phyloP scores from a whole-genome alignment of 2,888 invertebrate species.

The Macroteleia sp. region DNA sequence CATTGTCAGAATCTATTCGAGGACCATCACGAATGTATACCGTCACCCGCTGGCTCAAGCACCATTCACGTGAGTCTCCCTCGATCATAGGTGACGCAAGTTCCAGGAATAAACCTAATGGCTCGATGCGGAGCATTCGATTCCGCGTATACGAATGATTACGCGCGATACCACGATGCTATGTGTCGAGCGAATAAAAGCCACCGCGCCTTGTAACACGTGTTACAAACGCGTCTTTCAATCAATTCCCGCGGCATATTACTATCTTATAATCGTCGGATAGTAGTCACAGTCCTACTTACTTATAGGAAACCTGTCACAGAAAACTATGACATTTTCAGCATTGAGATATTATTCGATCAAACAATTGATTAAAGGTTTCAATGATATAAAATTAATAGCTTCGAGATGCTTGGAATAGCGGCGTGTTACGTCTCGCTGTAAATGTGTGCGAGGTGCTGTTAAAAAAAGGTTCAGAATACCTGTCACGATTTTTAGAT shows the following conservation, averaged over 20 bases:
- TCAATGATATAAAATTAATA: constrained; percentile 16
- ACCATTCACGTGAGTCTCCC: constrained; percentile 30
- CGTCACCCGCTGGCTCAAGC: constrained; percentile 39
- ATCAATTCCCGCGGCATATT: constrained; percentile 40
- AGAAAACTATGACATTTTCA: constrained; percentile 24
- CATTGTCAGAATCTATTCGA: constrained; percentile 48
- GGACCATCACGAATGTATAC: constrained; percentile 44
- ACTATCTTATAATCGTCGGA: constrained; percentile 28
- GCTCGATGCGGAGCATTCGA: constrained; percentile 33
- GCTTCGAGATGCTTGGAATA: constrained; percentile 16
- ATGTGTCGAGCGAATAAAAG: constrained; percentile 52
- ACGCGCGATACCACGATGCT: constrained; percentile 22
- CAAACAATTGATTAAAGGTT: constrained; percentile 13
- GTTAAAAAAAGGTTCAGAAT: not conserved
- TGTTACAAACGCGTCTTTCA: constrained; percentile 37
- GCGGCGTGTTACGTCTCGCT: constrained; percentile 1
- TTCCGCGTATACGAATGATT: constrained; percentile 17
- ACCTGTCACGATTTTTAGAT: constrained; percentile 20
- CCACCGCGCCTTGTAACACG: constrained; percentile 44
- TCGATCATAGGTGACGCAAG: constrained; percentile 54
- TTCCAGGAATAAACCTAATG: constrained; percentile 56
- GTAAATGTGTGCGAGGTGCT: too few species aligned
- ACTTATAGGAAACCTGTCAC: not conserved
- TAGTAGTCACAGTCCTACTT: too few species aligned
- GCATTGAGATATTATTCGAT: constrained; percentile 26